phyloP scores from a whole-genome alignment of 92 coral and sea anemone species.

The Anthopleura xanthogrammica region DNA sequence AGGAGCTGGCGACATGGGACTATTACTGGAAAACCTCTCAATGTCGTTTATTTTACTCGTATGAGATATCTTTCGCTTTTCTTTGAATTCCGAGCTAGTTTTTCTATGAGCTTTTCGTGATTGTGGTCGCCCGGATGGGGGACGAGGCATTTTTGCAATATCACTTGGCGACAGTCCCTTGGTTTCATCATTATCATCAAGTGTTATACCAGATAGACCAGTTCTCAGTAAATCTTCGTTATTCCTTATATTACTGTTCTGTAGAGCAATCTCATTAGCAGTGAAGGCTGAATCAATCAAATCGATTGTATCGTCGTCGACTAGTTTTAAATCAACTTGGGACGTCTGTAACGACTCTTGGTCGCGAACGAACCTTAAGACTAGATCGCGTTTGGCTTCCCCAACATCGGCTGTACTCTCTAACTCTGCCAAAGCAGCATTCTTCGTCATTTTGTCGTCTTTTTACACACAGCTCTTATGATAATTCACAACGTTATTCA shows the following conservation, averaged over 20 bases:
- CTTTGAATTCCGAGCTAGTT: slow-evolving; percentile 1
- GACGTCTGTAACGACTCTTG: slow-evolving; percentile 93
- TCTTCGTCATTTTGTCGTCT: slow-evolving; percentile 9
- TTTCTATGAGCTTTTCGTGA: slow-evolving; percentile 33
- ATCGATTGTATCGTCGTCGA: slow-evolving; percentile 83
- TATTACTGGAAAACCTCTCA: not conserved
- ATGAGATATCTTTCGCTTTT: not conserved
- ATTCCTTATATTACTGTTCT: not conserved
- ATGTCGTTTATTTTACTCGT: not conserved
- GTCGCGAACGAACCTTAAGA: slow-evolving; percentile 87
- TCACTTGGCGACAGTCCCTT: slow-evolving; percentile 4
- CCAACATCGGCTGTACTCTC: slow-evolving; percentile 50
- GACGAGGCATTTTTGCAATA: slow-evolving; percentile 47
- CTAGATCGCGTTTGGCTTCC: slow-evolving; percentile 80
- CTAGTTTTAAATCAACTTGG: slow-evolving; percentile 73
- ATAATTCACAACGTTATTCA: slow-evolving; percentile 18
- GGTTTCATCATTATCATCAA: slow-evolving; percentile 24
- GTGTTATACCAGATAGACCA: slow-evolving; percentile 24
- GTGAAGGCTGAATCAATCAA: slow-evolving; percentile 78
- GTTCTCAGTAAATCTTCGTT: slow-evolving; percentile 19
- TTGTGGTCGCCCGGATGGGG: slow-evolving; percentile 72
- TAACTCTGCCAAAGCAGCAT: slow-evolving; percentile 44
- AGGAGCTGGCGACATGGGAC: slow-evolving; percentile 31
- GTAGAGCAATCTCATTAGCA: slow-evolving; percentile 50
- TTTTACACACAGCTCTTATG: slow-evolving; percentile 9